Conservation (phyloP, 2,888 invertebrate genomes). For the Heterodera filipjevi region DNA sequence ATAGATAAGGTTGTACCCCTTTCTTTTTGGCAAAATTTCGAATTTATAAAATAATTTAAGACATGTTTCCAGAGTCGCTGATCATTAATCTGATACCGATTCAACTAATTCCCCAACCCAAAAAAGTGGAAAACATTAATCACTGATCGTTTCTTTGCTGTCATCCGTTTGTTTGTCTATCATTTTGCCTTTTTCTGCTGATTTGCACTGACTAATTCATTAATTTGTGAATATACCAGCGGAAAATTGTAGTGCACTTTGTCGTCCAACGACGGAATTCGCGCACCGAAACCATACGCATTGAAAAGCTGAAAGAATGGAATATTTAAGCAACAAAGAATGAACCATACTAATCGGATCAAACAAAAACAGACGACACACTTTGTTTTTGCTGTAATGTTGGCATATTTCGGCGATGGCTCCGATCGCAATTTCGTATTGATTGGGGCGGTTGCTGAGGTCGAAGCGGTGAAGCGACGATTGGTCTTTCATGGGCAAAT, state of each 20-base stretch:
- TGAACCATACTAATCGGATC: neutral
- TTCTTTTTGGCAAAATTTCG: too few relatives aligned
- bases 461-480: constrained; percentile 48
- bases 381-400: constrained; percentile 51
- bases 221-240: constrained; percentile 39
- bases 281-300: constrained; percentile 69
- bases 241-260: constrained; percentile 61
- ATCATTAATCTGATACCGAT: too few relatives aligned
- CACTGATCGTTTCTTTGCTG: too few relatives aligned
- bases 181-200: neutral
- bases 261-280: constrained; percentile 67
- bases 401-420: constrained; percentile 59
- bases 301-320: constrained; percentile 15
- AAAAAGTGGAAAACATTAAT: too few relatives aligned
- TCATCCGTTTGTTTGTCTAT: neutral
- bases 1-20: too few relatives aligned
- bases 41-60: too few relatives aligned
- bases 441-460: constrained; percentile 41
- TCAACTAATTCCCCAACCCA: too few relatives aligned
- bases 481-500: constrained; percentile 55
- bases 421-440: constrained; percentile 56
- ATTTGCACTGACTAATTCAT: too few relatives aligned
- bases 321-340: neutral
- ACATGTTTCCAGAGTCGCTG: too few relatives aligned
- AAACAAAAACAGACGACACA: neutral